Base-by-base conservation (phyloP, 2,888 invertebrate genomes). In the Griposia aprilina region DNA sequence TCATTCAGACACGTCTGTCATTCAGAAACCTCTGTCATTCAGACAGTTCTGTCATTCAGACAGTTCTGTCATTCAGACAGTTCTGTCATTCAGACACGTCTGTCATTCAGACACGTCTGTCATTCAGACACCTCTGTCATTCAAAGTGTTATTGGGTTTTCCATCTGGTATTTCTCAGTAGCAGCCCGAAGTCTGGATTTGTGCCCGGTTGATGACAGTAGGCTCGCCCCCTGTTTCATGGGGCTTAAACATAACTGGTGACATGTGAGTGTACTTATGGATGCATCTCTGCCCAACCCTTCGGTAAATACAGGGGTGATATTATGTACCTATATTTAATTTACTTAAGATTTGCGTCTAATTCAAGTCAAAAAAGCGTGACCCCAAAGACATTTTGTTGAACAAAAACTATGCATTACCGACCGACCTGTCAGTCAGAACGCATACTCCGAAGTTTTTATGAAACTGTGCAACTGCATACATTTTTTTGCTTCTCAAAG, bases 361-460 rank as follows among this genome's bases (percentile, higher is more conserved):
- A 45, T 66, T 65, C 41, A 20, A 41, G n/a, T 36, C 36, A 45
- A 41, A 69, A 72, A 72, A 74, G 48, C 71, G 62, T 79, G 72
- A 84, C 74, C 67, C 26, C 48, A 52, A 57, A 60, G n/a, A 65
- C 26, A 30, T 57, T 4, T 52, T 57, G 76, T n/a, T 69, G 45
- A 8, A 79, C 74, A 85, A 88, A 87, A 85, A 83, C 66, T 60
- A 36, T 63, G 62, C 78, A 76, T 85, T 72, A 86, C 76, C 62
- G 36, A 48, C 67, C 55, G 70, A 87, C 60, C 75, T 77, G 83
- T 76, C 89, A 70, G 76, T 85, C 77, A 81, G 69, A 69, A 55
- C 2, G n/a, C 73, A 73, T 79, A 82, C 63, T 78, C 74, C 73
- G 76, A 76, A 50, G 77, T 89, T 89, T 89, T 89, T 89, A 50